Evolutionary conservation across 92 coral and sea anemone genomes (phyloP).

Genomic region (Pocillopora grandis): DNA sequence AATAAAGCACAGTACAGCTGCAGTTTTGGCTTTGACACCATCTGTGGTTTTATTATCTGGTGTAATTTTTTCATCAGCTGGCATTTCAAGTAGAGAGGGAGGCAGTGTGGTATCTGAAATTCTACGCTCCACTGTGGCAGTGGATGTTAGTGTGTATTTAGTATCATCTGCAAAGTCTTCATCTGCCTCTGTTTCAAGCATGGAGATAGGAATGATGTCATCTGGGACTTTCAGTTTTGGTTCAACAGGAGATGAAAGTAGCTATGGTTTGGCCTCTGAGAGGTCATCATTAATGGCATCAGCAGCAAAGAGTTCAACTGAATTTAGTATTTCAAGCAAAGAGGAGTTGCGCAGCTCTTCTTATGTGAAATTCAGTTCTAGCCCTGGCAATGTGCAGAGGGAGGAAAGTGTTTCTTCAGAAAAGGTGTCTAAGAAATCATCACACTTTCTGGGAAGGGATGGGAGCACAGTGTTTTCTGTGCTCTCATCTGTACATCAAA

Average conservation of each 20-base stretch:
- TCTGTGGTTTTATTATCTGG: not conserved
- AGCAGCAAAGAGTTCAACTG: too few relatives aligned
- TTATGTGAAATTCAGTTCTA: too few relatives aligned
- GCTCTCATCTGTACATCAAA: not conserved
- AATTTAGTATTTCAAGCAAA: too few relatives aligned
- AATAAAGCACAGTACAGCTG: not conserved
- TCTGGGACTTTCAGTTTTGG: not conserved
- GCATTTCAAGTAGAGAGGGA: not conserved
- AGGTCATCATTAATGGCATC: too few relatives aligned
- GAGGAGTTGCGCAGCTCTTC: too few relatives aligned
- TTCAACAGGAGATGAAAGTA: not conserved
- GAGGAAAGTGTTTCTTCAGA: too few relatives aligned
- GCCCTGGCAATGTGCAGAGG: too few relatives aligned
- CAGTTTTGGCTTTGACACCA: not conserved
- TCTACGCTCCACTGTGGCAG: not conserved
- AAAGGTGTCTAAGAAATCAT: too few relatives aligned
- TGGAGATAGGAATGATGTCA: not conserved
- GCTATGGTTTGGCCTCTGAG: not conserved
- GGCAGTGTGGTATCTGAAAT: not conserved
- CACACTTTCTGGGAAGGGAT: too few relatives aligned
- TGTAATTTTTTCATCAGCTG: not conserved
- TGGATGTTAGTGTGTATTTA: not conserved
- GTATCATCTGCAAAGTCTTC: not conserved
- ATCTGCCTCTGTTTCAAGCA: not conserved
- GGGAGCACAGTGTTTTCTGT: too few relatives aligned